A percentile compares a stretch with the other conserved stretches of the same genome.
Evolutionary conservation across 2,113 vertebrate species (phyloP).

Genomic region (Peucedramus taeniatus): DNA sequence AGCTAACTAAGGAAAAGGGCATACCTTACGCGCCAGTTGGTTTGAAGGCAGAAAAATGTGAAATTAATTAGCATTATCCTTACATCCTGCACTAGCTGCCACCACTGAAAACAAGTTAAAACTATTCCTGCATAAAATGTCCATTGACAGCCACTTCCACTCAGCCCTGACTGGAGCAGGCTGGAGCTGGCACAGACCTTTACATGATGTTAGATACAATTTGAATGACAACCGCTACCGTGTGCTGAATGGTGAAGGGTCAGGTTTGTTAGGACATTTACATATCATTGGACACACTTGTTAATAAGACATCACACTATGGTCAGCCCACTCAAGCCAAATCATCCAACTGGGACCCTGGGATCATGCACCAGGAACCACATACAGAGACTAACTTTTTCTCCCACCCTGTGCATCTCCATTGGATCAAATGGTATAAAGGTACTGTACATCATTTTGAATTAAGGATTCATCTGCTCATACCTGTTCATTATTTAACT

Average conservation of each 20-base stretch:
- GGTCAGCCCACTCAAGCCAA: not conserved
- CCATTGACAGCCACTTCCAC: not conserved
- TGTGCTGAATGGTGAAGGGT: conserved; percentile 1
- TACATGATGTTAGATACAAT: not conserved
- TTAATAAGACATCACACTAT: not conserved
- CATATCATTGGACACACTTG: conserved; percentile 15
- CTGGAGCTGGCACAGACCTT: conserved; percentile 25
- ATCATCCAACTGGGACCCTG: not conserved
- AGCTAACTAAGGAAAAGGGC: not conserved
- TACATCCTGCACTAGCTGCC: not conserved
- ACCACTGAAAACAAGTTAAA: not conserved
- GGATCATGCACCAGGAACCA: not conserved
- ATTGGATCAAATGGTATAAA: not conserved
- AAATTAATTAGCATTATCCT: conserved; percentile 11
- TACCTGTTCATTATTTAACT: not conserved
- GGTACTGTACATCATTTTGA: not conserved
- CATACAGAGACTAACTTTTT: not conserved
- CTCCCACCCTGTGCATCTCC: not conserved
- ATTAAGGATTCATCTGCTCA: not conserved
- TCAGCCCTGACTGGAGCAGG: not conserved
- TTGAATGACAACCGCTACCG: not conserved
- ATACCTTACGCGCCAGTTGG: not conserved
- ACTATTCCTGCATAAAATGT: conserved; percentile 22
- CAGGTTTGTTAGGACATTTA: conserved; percentile 12
- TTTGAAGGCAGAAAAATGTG: not conserved